Percentiles rank a stretch among this genome's conserved stretches.
Conservation (phyloP, 2,888 invertebrate genomes). For the Eupithecia inturbata region DNA sequence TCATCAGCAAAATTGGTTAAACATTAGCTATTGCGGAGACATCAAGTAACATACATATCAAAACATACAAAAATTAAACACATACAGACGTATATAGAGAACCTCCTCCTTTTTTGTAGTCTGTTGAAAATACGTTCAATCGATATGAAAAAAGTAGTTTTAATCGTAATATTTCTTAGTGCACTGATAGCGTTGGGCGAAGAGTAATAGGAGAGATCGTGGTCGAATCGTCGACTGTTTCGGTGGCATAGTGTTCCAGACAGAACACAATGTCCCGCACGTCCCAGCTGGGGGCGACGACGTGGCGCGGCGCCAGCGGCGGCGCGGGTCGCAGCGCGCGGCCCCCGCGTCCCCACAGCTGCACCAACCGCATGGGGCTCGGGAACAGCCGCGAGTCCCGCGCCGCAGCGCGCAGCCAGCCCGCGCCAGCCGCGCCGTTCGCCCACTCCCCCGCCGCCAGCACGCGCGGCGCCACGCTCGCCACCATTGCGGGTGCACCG, state of each 20-base stretch:
- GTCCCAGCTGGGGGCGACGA: slow-evolving; percentile 36
- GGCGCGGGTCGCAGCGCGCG: background rate
- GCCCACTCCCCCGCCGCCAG: slow-evolving; percentile 43
- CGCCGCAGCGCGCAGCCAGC: slow-evolving; percentile 49
- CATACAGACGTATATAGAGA: too few species aligned
- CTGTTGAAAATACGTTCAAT: background rate
- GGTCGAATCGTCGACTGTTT: slow-evolving; percentile 4
- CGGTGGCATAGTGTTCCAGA: slow-evolving; percentile 48
- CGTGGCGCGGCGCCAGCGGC: background rate
- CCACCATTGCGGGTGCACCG: slow-evolving; percentile 51
- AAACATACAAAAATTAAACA: too few species aligned
- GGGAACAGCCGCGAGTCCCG: slow-evolving; percentile 35
- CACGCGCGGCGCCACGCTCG: slow-evolving; percentile 54
- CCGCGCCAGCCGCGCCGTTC: slow-evolving; percentile 46
- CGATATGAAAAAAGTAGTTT: background rate
- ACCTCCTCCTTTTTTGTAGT: too few species aligned
- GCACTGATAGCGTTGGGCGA: background rate
- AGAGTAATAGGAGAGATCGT: background rate
- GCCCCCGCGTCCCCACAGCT: background rate
- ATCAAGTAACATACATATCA: too few species aligned
- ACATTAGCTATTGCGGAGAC: too few species aligned
- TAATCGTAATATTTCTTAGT: background rate
- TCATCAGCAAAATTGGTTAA: too few species aligned
- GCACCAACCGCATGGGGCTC: slow-evolving; percentile 3
- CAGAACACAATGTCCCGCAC: slow-evolving; percentile 60